These are phyloP conservation scores for Gambusia holbrooki DNA, from an alignment of 2,113 vertebrate species.

Conservation along the genomic window DNA sequence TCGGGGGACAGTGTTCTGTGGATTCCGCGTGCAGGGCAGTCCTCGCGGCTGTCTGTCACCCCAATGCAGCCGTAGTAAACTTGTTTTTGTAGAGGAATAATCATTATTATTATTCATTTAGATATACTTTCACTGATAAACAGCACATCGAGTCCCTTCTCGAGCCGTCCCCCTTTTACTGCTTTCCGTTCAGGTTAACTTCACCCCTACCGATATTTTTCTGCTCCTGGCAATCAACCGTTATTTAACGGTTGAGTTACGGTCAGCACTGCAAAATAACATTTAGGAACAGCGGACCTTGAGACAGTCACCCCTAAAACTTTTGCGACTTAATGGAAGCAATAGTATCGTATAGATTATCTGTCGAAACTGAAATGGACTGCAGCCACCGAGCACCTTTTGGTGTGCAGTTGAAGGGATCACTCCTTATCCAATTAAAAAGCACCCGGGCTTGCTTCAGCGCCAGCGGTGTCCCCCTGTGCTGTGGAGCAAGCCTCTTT, in stretches of 20 bases:
- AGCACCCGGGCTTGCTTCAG: slow-evolving; percentile 55
- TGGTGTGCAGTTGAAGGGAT: slow-evolving; percentile 72
- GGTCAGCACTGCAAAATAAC: background rate
- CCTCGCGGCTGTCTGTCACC: background rate
- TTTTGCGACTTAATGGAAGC: slow-evolving; percentile 2
- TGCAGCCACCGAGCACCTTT: slow-evolving; percentile 64
- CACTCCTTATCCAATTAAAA: slow-evolving; percentile 77
- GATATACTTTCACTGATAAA: no score
- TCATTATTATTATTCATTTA: background rate
- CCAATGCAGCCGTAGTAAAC: background rate
- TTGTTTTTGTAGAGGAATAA: background rate
- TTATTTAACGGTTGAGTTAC: background rate
- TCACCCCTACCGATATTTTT: background rate
- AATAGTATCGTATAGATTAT: background rate
- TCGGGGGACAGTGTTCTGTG: background rate
- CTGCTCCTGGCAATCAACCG: background rate
- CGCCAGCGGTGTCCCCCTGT: slow-evolving; percentile 35
- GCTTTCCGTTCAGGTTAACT: background rate
- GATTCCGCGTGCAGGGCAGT: background rate
- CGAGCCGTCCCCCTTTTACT: background rate
- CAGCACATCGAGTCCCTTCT: background rate
- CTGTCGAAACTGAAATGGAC: slow-evolving; percentile 33
- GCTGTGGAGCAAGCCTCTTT: slow-evolving; percentile 10
- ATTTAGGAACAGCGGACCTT: no score
- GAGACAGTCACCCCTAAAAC: no score